These are phyloP conservation scores for Menidia beryllina DNA, from an alignment of 2,113 vertebrate species.

Conservation along the genomic window DNA sequence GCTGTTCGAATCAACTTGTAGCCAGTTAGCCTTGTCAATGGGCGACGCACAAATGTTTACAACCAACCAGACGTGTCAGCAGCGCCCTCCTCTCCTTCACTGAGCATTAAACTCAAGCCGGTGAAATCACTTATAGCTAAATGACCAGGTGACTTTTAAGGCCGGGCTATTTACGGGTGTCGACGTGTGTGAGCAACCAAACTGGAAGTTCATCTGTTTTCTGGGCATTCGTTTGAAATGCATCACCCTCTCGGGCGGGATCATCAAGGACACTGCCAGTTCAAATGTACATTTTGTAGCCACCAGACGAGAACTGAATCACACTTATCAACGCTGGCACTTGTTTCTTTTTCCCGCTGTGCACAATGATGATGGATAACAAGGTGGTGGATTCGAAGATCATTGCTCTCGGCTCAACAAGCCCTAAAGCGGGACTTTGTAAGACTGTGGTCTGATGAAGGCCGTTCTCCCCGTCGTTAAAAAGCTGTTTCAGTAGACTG, in stretches of 20 bases:
- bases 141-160: constrained; percentile 29
- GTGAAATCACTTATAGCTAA: constrained; percentile 63
- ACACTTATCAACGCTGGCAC: not conserved
- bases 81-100: constrained; percentile 41
- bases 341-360: not conserved
- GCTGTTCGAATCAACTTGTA: constrained; percentile 45
- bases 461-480: constrained; percentile 61
- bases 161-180: constrained; percentile 4
- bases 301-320: constrained; percentile 5
- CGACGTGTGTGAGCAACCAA: constrained; percentile 16
- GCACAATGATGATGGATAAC: constrained; percentile 20
- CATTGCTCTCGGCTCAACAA: constrained; percentile 22
- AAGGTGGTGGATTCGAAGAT: constrained; percentile 16
- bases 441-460: constrained; percentile 49
- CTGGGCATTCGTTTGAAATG: constrained; percentile 20
- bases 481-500: constrained; percentile 61
- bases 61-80: constrained; percentile 64
- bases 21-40: constrained; percentile 61
- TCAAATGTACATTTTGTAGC: not conserved
- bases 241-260: not conserved
- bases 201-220: not conserved
- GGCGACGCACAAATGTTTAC: constrained; percentile 47
- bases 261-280: constrained; percentile 19
- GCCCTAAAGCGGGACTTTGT: constrained; percentile 45
- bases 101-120: constrained; percentile 68